Conservation (phyloP, 1,140 invertebrate genomes). For the Helicoverpa armigera region DNA sequence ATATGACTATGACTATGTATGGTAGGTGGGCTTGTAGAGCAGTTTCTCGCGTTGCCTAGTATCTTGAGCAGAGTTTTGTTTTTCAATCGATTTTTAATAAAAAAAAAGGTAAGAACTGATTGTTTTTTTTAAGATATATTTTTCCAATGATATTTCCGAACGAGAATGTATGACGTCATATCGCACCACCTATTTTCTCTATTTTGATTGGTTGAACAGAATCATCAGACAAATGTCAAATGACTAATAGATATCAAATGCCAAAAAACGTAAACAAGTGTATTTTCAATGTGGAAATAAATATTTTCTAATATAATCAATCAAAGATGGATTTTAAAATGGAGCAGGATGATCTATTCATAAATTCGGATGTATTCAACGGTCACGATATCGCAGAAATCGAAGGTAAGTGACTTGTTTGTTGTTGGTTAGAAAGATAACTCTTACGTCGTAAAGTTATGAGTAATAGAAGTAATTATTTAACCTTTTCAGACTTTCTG, state of each 20-base stretch:
- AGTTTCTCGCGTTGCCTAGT: too few relatives aligned
- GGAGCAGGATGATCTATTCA: slow-evolving; percentile 75
- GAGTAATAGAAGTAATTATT: slow-evolving; percentile 44
- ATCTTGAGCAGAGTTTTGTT: too few relatives aligned
- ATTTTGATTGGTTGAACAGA: slow-evolving; percentile 69
- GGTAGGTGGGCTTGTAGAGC: too few relatives aligned
- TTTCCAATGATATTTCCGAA: slow-evolving; percentile 1
- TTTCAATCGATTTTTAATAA: not conserved
- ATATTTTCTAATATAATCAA: slow-evolving; percentile 45
- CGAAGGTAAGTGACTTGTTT: slow-evolving; percentile 67
- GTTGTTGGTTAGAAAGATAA: slow-evolving; percentile 1
- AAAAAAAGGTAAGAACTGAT: not conserved
- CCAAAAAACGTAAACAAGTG: slow-evolving; percentile 78
- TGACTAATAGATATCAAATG: slow-evolving; percentile 49
- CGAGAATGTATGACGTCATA: slow-evolving; percentile 71
- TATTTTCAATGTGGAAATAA: slow-evolving; percentile 47
- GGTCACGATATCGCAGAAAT: slow-evolving; percentile 80
- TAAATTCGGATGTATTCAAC: slow-evolving; percentile 79
- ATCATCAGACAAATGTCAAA: slow-evolving; percentile 76
- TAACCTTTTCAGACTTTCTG: slow-evolving; percentile 76
- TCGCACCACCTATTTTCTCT: slow-evolving; percentile 70
- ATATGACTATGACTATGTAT: too few relatives aligned
- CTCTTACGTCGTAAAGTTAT: slow-evolving; percentile 22
- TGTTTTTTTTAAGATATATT: not conserved
- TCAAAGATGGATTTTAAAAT: slow-evolving; percentile 59